Conservation (phyloP, 2,113 vertebrate genomes). For the Leptobrachium leishanense region DNA sequence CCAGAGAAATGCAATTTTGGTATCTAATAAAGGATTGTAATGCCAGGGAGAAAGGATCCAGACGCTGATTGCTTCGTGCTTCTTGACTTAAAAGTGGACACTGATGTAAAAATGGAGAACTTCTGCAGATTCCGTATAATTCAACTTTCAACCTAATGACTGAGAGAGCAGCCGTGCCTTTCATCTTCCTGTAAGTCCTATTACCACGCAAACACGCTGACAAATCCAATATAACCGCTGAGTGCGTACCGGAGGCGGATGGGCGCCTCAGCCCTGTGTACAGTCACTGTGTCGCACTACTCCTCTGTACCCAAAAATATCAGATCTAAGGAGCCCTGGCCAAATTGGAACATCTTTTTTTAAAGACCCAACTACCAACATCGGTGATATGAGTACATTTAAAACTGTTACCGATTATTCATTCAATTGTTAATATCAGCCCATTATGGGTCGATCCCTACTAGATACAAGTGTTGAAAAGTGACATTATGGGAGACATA, state of each 20-base stretch:
- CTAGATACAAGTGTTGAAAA: no score
- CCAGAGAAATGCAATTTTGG: conserved; percentile 9
- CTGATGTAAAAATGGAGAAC: neutral
- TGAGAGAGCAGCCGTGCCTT: conserved; percentile 6
- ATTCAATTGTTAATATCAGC: no score
- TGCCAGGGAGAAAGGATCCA: neutral
- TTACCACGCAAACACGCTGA: conserved; percentile 4
- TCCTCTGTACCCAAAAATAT: no score
- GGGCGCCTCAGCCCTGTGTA: neutral
- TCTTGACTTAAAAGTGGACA: conserved; percentile 7
- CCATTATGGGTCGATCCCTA: no score
- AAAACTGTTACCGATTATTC: no score
- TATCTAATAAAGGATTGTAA: neutral
- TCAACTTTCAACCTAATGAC: conserved; percentile 10
- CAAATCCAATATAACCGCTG: conserved; percentile 15
- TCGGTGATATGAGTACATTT: no score
- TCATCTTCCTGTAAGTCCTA: conserved; percentile 31
- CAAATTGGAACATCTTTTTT: no score
- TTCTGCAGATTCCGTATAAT: conserved; percentile 17
- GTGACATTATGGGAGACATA: no score
- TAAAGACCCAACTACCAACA: no score
- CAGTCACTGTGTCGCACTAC: neutral
- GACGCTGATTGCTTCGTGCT: conserved; percentile 5
- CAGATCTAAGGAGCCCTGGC: no score
- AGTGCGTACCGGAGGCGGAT: neutral